phyloP scores from a whole-genome alignment of 2,888 invertebrate genomes.

The Hypsopygia costalis region DNA sequence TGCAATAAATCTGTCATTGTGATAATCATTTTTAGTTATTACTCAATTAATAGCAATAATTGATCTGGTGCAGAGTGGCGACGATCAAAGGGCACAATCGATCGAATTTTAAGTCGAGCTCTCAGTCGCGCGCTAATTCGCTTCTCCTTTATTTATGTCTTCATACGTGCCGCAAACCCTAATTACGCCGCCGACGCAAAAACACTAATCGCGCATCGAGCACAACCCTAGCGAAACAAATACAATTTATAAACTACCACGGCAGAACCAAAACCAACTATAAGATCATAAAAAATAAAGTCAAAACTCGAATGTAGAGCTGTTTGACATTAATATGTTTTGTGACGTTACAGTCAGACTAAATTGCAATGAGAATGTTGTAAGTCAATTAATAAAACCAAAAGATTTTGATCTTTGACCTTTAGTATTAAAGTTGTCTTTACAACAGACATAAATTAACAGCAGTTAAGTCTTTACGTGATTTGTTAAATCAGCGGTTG shows the following conservation, averaged over 20 bases:
- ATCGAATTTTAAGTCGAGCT: constrained; percentile 60
- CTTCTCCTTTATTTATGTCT: constrained; percentile 76
- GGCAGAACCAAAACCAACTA: constrained; percentile 15
- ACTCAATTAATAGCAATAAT: constrained; percentile 5
- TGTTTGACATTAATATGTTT: constrained; percentile 13
- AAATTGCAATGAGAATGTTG: constrained; percentile 17
- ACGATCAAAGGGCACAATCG: constrained; percentile 45
- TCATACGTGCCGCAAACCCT: constrained; percentile 76
- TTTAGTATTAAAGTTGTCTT: constrained; percentile 2
- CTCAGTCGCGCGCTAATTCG: constrained; percentile 58
- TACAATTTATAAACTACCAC: constrained; percentile 18
- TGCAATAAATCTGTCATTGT: neutral
- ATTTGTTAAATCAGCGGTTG: constrained; percentile 6
- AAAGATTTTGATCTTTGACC: constrained; percentile 10
- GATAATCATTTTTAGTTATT: constrained; percentile 3
- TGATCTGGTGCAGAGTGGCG: constrained; percentile 3
- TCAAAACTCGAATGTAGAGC: constrained; percentile 5
- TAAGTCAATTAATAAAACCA: constrained; percentile 21
- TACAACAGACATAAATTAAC: neutral
- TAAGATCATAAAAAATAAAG: neutral
- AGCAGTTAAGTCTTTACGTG: constrained; percentile 13
- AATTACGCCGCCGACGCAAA: constrained; percentile 73
- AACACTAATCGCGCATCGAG: constrained; percentile 75
- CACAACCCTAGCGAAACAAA: constrained; percentile 27
- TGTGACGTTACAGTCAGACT: constrained; percentile 14